Evolutionary conservation across 2,797 vertebrate genomes (phyloP).

Genomic region (Adrianichthys oophorus): DNA sequence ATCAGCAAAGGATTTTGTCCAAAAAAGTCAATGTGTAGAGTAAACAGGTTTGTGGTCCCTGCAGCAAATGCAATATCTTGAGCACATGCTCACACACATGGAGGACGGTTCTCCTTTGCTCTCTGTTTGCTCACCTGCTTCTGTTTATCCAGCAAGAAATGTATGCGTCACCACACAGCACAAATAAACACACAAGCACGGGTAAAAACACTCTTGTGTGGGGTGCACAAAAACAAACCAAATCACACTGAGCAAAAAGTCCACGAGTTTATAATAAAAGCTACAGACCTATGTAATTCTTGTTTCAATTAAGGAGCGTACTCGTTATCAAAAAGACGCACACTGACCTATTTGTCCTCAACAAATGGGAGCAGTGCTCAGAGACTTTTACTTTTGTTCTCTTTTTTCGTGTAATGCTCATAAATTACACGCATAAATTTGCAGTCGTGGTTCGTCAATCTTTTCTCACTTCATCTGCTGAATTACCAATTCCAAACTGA

Average conservation of each 20-base stretch:
- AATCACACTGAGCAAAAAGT: constrained; percentile 3
- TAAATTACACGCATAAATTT: constrained; percentile 22
- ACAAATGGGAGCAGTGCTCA: constrained; percentile 16
- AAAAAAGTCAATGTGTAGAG: neutral
- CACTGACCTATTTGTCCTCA: constrained; percentile 12
- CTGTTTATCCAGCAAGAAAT: constrained; percentile 47
- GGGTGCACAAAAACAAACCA: constrained; percentile 21
- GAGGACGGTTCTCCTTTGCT: constrained; percentile 23
- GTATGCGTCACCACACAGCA: constrained; percentile 43
- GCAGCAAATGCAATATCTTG: neutral
- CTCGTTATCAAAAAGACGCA: constrained; percentile 27
- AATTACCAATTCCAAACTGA: constrained; percentile 20
- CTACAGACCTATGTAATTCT: constrained; percentile 5
- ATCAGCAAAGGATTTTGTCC: neutral
- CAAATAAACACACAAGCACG: constrained; percentile 48
- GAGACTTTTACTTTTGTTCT: constrained; percentile 1
- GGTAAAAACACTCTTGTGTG: constrained; percentile 15
- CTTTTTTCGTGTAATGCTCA: constrained; percentile 11
- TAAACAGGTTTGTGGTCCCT: neutral
- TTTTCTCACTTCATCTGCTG: constrained; percentile 12
- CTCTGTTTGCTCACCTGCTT: constrained; percentile 46
- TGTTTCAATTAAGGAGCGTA: constrained; percentile 4
- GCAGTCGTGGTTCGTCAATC: constrained; percentile 13
- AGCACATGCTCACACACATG: constrained; percentile 1
- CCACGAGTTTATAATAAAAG: neutral